phyloP scores from a whole-genome alignment of 92 coral and sea anemone species.

The Micromussa lordhowensis region DNA sequence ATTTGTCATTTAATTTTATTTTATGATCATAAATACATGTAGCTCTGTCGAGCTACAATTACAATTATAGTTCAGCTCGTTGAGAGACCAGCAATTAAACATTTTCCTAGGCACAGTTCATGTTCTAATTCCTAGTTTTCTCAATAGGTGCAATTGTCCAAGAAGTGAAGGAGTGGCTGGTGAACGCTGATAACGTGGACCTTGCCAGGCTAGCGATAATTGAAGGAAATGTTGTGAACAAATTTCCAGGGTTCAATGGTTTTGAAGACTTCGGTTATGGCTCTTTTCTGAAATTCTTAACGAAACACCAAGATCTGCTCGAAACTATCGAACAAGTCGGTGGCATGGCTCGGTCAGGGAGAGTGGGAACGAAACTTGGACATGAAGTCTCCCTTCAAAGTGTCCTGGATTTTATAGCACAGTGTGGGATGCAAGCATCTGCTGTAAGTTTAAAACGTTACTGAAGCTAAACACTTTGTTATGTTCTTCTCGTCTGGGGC shows the following conservation, averaged over 20 bases:
- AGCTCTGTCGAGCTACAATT: too few relatives aligned
- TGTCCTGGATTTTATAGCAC: slow-evolving; percentile 74
- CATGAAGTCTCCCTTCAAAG: slow-evolving; percentile 31
- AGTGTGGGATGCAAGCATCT: slow-evolving; percentile 76
- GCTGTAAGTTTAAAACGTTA: slow-evolving; percentile 45
- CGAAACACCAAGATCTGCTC: slow-evolving; percentile 72
- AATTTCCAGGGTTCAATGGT: slow-evolving; percentile 71
- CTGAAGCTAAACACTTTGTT: neutral
- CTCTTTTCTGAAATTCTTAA: slow-evolving; percentile 77
- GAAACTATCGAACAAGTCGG: slow-evolving; percentile 57
- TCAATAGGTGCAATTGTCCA: slow-evolving; percentile 50
- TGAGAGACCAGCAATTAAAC: too few relatives aligned
- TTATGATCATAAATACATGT: too few relatives aligned
- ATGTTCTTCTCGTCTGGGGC: neutral
- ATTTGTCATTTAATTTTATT: too few relatives aligned
- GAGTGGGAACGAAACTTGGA: slow-evolving; percentile 30
- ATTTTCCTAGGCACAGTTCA: too few relatives aligned
- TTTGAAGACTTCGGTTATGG: slow-evolving; percentile 85
- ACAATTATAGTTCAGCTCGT: too few relatives aligned
- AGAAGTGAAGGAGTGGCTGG: slow-evolving; percentile 80
- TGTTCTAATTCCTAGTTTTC: neutral
- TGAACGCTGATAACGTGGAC: slow-evolving; percentile 56
- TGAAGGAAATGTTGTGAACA: slow-evolving; percentile 62
- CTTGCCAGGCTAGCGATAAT: slow-evolving; percentile 63
- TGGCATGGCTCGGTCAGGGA: slow-evolving; percentile 36